A percentile compares a stretch with the other conserved stretches of the same genome.
These are phyloP conservation scores for Loxodonta africana DNA, from an alignment of 2,113 vertebrate genomes.

Conservation along the genomic window DNA sequence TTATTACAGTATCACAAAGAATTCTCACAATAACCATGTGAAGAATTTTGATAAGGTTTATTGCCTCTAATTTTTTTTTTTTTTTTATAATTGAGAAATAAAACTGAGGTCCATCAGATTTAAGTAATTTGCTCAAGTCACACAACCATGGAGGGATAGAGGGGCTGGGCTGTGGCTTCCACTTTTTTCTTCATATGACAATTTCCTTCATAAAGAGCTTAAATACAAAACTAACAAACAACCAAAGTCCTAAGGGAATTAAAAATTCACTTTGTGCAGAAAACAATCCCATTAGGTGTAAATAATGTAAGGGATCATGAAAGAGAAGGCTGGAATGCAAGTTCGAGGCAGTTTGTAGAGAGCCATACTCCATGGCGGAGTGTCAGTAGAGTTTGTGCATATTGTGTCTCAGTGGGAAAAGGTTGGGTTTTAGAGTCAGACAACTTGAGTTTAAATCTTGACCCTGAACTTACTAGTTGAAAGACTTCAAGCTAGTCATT, in stretches of 20 bases:
- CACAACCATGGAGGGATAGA: background rate
- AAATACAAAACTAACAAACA: background rate
- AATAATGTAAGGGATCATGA: background rate
- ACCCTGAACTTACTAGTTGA: background rate
- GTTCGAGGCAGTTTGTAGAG: background rate
- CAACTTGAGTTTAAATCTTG: constrained; percentile 7
- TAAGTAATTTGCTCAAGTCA: background rate
- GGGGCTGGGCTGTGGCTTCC: background rate
- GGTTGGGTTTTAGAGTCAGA: background rate
- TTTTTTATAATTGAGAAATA: background rate
- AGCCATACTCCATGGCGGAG: background rate
- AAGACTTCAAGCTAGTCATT: background rate
- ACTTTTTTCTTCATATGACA: background rate
- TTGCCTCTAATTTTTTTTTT: background rate
- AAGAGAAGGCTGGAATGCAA: background rate
- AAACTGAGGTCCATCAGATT: background rate
- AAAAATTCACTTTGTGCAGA: background rate
- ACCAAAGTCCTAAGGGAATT: background rate
- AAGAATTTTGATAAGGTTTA: background rate
- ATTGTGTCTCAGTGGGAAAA: background rate
- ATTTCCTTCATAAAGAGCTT: background rate
- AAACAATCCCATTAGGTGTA: background rate
- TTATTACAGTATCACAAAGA: background rate
- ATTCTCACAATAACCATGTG: background rate
- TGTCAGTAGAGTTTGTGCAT: background rate